Evolutionary conservation across 2,797 vertebrate genomes (phyloP), one percentile per base, ranked within the genome.

Genomic region (Botia almorhae): DNA sequence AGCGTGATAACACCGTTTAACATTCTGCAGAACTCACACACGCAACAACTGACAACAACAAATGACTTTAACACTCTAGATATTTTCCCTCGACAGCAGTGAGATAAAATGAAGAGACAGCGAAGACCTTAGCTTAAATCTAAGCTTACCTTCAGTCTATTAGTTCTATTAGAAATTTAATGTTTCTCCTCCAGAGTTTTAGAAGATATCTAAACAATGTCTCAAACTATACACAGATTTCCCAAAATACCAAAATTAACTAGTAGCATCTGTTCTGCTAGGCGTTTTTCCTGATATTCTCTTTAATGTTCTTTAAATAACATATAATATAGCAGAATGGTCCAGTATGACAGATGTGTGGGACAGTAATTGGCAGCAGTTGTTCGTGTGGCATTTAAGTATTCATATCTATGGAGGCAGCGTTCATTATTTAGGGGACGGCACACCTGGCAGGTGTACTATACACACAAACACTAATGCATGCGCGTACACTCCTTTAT

Each of bases 361-460:
- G 16, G 17, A 17, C 51, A 17, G 51, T n/a, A 53, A 53, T 53
- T 53, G n/a, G 16, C 51, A 53, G 7, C 51, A 53, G 51, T 53
- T 53, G 16, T 16, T 53, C n/a, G 67, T 63, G 16, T 43, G 63
- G 10, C 7, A 29, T 29, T 56, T 29, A 74, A 13, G 89, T 92
- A 92, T 91, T 94, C 90, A 91, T 88, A 88, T 85, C 88, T 87
- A 86, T 88, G 88, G 93, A 93, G 87, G 93, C 90, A 90, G 90
- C 85, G 76, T 78, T 84, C 80, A 70, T 36, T 76, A 90, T 89
- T 92, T 91, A 90, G 90, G 82, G 89, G 91, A 89, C 89, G 85
- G 91, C 78, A 85, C 93, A 95, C 93, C 93, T 95, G 93, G 90
- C 93, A 93, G 93, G 93, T 93, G 91, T 75, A 80, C 81, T 70